These are phyloP conservation scores for Drosophila nigromelanica DNA, from an alignment of 1,140 invertebrate species.

Conservation along the genomic window DNA sequence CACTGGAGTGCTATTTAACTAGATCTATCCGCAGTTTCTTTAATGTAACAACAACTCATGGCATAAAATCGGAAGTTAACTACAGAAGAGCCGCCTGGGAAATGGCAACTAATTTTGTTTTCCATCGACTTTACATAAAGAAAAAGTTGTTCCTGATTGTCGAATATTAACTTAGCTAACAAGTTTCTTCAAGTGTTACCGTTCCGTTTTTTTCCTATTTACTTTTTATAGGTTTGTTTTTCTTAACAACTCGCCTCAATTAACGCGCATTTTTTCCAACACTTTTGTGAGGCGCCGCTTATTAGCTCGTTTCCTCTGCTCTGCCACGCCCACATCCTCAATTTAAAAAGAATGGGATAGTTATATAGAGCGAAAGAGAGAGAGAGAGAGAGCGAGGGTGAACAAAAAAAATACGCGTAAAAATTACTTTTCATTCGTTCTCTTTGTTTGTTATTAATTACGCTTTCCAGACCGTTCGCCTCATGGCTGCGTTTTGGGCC, in stretches of 20 bases:
- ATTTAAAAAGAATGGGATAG: slow-evolving; percentile 27
- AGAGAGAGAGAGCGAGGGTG: background rate
- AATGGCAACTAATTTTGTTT: slow-evolving; percentile 5
- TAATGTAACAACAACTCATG: slow-evolving; percentile 5
- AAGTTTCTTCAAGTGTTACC: slow-evolving; percentile 45
- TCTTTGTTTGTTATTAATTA: slow-evolving; percentile 76
- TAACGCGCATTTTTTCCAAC: slow-evolving; percentile 40
- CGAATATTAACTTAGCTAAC: slow-evolving; percentile 17
- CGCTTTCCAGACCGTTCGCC: slow-evolving; percentile 59
- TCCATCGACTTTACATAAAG: slow-evolving; percentile 9
- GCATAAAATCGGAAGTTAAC: slow-evolving; percentile 32
- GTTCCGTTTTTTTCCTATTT: slow-evolving; percentile 13
- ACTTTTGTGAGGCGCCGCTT: slow-evolving; percentile 72
- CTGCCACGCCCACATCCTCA: slow-evolving; percentile 75
- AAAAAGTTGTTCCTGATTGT: slow-evolving; percentile 14
- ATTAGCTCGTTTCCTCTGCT: slow-evolving; percentile 70
- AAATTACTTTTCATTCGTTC: slow-evolving; percentile 68
- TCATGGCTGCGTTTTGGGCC: slow-evolving; percentile 64
- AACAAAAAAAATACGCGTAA: slow-evolving; percentile 26
- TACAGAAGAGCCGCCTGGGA: slow-evolving; percentile 9
- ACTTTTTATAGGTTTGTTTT: slow-evolving; percentile 26
- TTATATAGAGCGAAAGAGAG: background rate
- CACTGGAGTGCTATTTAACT: background rate
- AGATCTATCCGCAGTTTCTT: background rate
- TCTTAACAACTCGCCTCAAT: slow-evolving; percentile 32